phyloP scores from a whole-genome alignment of 1,140 invertebrate genomes.

The Sitodiplosis mosellana region DNA sequence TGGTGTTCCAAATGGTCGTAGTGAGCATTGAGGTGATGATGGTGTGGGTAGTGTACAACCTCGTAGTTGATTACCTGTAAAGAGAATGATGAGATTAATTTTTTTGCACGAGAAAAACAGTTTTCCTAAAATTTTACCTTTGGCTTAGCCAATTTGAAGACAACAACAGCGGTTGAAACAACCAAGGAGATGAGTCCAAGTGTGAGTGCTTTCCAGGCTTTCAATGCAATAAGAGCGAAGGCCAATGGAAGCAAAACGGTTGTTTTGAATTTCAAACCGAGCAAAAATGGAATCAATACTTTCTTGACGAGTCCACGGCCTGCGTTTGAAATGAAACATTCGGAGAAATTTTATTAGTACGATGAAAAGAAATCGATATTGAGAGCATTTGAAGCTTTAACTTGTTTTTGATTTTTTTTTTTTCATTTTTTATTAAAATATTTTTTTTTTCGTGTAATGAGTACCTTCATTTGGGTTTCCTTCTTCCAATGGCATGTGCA shows the following conservation, averaged over 20 bases:
- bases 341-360: no score
- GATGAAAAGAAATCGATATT: no score
- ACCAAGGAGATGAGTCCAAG: conserved; percentile 66
- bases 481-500: conserved; percentile 46
- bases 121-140: conserved; percentile 32
- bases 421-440: conserved; percentile 10
- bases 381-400: no score
- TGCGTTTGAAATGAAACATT: conserved; percentile 14
- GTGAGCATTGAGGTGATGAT: conserved; percentile 32
- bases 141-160: conserved; percentile 69
- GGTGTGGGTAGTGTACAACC: conserved; percentile 66
- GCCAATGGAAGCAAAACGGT: conserved; percentile 61
- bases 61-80: conserved; percentile 49
- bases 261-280: conserved; percentile 69
- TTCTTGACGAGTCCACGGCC: conserved; percentile 65
- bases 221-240: conserved; percentile 59
- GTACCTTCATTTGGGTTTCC: conserved; percentile 36
- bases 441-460: no score
- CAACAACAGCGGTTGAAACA: conserved; percentile 57
- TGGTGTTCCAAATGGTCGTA: conserved; percentile 38
- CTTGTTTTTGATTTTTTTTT: no score
- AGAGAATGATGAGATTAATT: conserved; percentile 4
- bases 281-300: conserved; percentile 61
- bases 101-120: neutral
- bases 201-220: conserved; percentile 73